Percentiles rank a stretch among this genome's conserved stretches.
phyloP scores from a whole-genome alignment of 2,113 vertebrate species.

The Mastomys coucha region DNA sequence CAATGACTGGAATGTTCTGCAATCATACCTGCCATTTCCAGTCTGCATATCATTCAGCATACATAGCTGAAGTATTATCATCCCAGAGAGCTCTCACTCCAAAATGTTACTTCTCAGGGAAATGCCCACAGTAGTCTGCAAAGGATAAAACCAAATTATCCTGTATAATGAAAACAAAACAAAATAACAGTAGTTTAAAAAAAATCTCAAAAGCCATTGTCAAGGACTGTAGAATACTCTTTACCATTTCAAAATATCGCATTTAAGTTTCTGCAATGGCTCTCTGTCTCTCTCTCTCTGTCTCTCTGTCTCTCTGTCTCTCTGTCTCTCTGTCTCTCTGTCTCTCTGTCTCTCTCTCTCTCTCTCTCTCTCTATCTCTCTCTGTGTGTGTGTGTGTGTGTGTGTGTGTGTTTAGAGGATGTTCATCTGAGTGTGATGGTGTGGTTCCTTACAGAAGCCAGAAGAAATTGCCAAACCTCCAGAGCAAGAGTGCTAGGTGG shows the following conservation, averaged over 20 bases:
- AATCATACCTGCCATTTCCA: background rate
- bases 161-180: constrained; percentile 12
- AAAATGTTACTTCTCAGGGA: background rate
- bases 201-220: background rate
- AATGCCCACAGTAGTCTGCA: background rate
- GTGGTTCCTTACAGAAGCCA: background rate
- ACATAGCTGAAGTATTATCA: background rate
- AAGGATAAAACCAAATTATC: background rate
- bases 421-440: background rate
- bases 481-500: background rate
- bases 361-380: too few relatives aligned
- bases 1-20: background rate
- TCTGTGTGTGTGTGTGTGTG: background rate
- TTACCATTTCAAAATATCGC: background rate
- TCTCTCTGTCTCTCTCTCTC: background rate
- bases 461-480: too few relatives aligned
- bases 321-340: too few relatives aligned
- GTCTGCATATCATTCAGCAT: background rate
- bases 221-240: background rate
- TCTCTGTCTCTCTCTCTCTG: background rate
- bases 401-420: background rate
- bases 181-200: background rate
- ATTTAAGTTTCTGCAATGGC: background rate
- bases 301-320: too few relatives aligned
- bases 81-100: background rate